Base-by-base conservation (phyloP, 2,888 invertebrate genomes). In the Mythimna vitellina region DNA sequence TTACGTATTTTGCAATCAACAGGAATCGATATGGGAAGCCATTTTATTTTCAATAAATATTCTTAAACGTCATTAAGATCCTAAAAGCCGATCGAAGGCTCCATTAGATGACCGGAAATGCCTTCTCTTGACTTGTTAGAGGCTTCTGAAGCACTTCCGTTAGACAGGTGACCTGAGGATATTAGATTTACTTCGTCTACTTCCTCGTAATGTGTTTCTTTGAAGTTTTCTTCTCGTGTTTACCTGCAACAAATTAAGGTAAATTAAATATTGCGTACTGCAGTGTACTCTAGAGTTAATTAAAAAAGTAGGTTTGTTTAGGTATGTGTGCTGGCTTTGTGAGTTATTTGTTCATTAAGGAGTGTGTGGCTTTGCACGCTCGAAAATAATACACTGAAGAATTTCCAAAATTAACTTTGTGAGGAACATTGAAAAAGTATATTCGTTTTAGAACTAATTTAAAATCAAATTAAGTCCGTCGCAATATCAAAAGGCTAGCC, bases 221-320 rank as follows among this genome's bases (percentile, higher is more conserved):
- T 70, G 66, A 73, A 72, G 71, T 67, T 68, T 61, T 58, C 64
- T 64, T 58, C 22, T 17, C 22, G 53, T 35, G 65, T 71, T 79
- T 85, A 85, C 85, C 86, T 85, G 85, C 20, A 85, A 85, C 81
- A 85, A 85, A 78, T 62, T 25, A 70, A 53, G 57, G 49, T 67
- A 25, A 56, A 81, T 81, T 81, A 67, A 70, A 67, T 80, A 75
- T 78, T 65, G 73, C 51, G 63, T 60, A 32, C 38, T 49, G 58
- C 38, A 69, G 46, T 72, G 51, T 71, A 12, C 53, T 67, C 58
- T 32, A 12, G 32, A 9, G 62, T 58, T 83, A 42, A 80, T 66
- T 63, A 57, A 63, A 74, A 73, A 80, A 65, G 32, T 62, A 57
- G 54, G 29, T 65, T 66, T 56, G 42, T 51, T 60, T 42, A 53